These are phyloP conservation scores for Gymnopithys bicolor DNA, from an alignment of 2,797 vertebrate species.

Conservation along the genomic window DNA sequence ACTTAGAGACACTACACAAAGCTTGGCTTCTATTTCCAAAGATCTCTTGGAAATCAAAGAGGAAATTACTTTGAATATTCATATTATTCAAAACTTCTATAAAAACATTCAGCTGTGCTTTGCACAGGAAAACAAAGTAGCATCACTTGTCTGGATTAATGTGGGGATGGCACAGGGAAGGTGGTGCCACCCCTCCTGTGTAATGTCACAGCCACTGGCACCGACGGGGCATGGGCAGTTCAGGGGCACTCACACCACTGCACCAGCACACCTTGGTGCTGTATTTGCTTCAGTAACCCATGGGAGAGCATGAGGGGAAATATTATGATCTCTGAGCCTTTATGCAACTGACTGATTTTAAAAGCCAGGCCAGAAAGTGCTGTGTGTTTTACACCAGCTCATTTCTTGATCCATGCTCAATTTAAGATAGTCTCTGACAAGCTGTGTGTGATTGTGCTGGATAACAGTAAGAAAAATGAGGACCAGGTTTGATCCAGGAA, in stretches of 20 bases:
- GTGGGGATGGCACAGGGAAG: neutral
- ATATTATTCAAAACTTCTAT: neutral
- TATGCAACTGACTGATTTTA: neutral
- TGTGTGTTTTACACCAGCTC: neutral
- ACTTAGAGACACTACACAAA: neutral
- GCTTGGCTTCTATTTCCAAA: neutral
- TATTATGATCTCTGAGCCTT: neutral
- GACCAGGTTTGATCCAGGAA: neutral
- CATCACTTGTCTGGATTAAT: neutral
- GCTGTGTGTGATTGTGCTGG: neutral
- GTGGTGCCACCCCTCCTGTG: accelerated
- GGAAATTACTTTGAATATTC: neutral
- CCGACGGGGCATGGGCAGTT: neutral
- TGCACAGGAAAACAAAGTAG: neutral
- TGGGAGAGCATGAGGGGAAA: neutral
- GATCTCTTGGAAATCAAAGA: neutral
- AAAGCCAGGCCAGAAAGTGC: neutral
- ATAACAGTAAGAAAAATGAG: neutral
- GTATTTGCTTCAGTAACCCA: neutral
- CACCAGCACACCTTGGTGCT: neutral
- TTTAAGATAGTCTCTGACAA: neutral
- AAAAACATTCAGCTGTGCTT: neutral
- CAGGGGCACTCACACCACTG: neutral
- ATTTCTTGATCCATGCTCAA: neutral
- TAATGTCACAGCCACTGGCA: neutral